phyloP scores from a whole-genome alignment of 2,113 vertebrate species.

The Platycercus adscitus region DNA sequence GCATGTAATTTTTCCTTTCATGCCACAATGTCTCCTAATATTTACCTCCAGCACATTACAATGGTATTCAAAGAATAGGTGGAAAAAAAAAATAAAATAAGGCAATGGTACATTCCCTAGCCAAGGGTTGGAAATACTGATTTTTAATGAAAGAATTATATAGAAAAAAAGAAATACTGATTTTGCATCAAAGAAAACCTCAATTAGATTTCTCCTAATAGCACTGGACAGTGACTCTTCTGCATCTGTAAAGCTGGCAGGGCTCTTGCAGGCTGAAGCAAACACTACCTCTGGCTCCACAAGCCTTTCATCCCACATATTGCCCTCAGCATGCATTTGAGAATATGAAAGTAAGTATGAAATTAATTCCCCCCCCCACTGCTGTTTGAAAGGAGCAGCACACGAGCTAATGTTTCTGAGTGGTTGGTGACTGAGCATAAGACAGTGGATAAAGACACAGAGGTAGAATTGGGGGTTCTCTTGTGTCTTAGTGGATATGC shows the following conservation, averaged over 20 bases:
- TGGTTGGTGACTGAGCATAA: not conserved
- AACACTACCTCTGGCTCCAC: not conserved
- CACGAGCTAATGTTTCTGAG: not conserved
- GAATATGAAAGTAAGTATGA: not conserved
- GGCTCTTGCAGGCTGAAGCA: not conserved
- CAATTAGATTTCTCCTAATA: not conserved
- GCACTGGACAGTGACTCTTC: not conserved
- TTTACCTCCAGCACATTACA: not conserved
- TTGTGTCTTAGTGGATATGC: not conserved
- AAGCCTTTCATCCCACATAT: constrained; percentile 21
- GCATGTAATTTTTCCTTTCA: not conserved
- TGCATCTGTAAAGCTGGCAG: not conserved
- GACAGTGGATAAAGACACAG: not conserved
- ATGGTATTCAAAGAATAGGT: not conserved
- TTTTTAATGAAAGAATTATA: not conserved
- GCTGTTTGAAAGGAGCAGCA: not conserved
- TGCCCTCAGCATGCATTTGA: not conserved
- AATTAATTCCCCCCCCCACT: not conserved
- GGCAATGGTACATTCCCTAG: not conserved
- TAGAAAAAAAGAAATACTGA: not conserved
- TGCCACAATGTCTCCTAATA: constrained; percentile 8
- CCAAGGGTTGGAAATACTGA: not conserved
- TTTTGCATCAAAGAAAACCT: not conserved
- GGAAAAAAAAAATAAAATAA: not conserved
- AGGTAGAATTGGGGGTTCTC: not conserved